Evolutionary conservation across 2,888 invertebrate genomes (phyloP), one percentile per base, ranked within the genome.

Genomic region (Coecobrya sp.): DNA sequence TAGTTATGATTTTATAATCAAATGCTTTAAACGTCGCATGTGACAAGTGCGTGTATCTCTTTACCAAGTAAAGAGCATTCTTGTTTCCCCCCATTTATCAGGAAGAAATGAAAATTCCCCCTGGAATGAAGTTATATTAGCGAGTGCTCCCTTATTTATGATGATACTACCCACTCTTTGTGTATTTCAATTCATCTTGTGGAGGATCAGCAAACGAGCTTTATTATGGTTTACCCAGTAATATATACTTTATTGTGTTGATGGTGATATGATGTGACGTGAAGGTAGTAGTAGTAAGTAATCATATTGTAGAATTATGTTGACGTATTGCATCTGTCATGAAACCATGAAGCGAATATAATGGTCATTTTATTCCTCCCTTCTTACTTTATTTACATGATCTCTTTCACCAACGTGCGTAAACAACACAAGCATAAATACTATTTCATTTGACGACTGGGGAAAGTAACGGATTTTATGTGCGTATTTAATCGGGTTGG

Each of bases 291-390:
- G 36, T 42, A 16, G 76, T 13, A 25, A 49, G 25, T 13, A 76
- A 25, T 49, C 55, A 59, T 55, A 59, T 36, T 81, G 81, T 59
- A 19, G 49, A 59, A 30, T 52, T 84, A 30, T 49, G 55, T 91
- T 82, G 87, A 87, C 86, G 91, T 87, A 87, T 91, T 87, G 45
- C 84, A 84, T 91, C 73, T 87, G 86, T 82, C 87, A 86, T 59
- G 52, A n/a, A 62, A 5, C 22, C 25, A 70, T 30, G 70, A 59
- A 65, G 13, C 25, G 76, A 79, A 62, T 79, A 76, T 79, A 62
- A 87, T 79, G 79, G 65, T 45, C 86, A 55, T 87, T 87, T 87
- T 79, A 76, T 87, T 87, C 65, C 30, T 59, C 36, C 62, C 59
- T 52, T 82, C 7, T 27, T 65, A 16, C 65, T 65, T 36, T 59